Evolutionary conservation across 2,888 invertebrate species (phyloP).

Genomic region (Alsophila aescularia): DNA sequence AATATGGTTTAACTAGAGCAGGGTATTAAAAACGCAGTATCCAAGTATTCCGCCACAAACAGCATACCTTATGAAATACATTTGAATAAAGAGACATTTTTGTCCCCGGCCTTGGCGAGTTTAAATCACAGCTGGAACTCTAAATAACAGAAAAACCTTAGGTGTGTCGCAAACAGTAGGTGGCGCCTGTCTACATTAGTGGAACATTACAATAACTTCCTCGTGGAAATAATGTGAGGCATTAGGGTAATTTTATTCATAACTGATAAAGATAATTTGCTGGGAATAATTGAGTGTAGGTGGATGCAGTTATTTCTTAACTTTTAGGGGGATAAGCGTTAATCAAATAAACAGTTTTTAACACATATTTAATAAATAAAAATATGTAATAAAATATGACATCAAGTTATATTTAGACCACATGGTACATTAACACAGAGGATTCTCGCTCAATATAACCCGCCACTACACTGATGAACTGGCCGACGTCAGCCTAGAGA

Average conservation of each 20-base stretch:
- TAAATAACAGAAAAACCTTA: slow-evolving; percentile 44
- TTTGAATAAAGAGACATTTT: slow-evolving; percentile 31
- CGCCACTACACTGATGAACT: too few species aligned
- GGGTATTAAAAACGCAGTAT: slow-evolving; percentile 8
- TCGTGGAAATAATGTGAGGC: slow-evolving; percentile 24
- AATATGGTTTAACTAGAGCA: slow-evolving; percentile 9
- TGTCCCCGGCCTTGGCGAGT: slow-evolving; percentile 27
- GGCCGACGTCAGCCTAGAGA: too few species aligned
- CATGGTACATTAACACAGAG: too few species aligned
- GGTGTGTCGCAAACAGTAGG: slow-evolving; percentile 48
- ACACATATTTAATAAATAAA: slow-evolving; percentile 12
- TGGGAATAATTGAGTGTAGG: slow-evolving; percentile 17
- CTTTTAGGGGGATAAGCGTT: slow-evolving; percentile 4
- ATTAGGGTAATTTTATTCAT: slow-evolving; percentile 33
- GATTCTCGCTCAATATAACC: too few species aligned
- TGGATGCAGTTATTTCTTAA: slow-evolving; percentile 13
- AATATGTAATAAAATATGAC: neutral
- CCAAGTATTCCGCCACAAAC: slow-evolving; percentile 11
- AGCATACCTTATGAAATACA: slow-evolving; percentile 30
- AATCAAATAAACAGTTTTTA: slow-evolving; percentile 15
- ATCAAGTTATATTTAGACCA: too few species aligned
- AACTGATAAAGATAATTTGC: slow-evolving; percentile 23
- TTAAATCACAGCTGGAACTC: slow-evolving; percentile 48
- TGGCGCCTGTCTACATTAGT: slow-evolving; percentile 52
- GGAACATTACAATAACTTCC: slow-evolving; percentile 42